Evolutionary conservation across 1,140 invertebrate genomes (phyloP).

Genomic region (Drosophila bocki): DNA sequence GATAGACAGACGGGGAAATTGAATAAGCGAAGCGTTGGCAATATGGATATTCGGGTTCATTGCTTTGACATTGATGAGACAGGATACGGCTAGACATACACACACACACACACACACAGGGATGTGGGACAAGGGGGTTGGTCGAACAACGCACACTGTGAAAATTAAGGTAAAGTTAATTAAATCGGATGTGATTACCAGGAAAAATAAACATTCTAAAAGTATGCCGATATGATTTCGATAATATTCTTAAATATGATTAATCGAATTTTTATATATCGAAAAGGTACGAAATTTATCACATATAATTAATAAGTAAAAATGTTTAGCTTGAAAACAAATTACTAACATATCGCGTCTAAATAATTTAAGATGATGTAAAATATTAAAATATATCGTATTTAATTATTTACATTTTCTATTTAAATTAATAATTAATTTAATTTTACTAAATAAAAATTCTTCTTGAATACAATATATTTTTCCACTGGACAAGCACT

Average conservation of each 20-base stretch:
- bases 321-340: not conserved
- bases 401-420: too few species aligned
- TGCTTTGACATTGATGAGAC: slow-evolving; percentile 80
- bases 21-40: slow-evolving; percentile 64
- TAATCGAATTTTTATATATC: not conserved
- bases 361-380: too few species aligned
- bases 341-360: too few species aligned
- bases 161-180: not conserved
- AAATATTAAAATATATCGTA: too few species aligned
- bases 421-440: too few species aligned
- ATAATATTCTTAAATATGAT: not conserved
- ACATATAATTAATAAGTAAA: not conserved
- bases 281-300: not conserved
- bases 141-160: not conserved
- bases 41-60: slow-evolving; percentile 79
- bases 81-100: slow-evolving; percentile 47
- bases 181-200: not conserved
- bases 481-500: slow-evolving; percentile 1
- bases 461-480: not conserved
- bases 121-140: not conserved
- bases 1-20: slow-evolving; percentile 51
- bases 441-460: not conserved
- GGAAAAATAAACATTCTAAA: not conserved
- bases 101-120: slow-evolving; percentile 7
- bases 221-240: too few species aligned